These are phyloP conservation scores for Neolamprologus cancellatus DNA, from an alignment of 2,113 vertebrate genomes.

Conservation along the genomic window DNA sequence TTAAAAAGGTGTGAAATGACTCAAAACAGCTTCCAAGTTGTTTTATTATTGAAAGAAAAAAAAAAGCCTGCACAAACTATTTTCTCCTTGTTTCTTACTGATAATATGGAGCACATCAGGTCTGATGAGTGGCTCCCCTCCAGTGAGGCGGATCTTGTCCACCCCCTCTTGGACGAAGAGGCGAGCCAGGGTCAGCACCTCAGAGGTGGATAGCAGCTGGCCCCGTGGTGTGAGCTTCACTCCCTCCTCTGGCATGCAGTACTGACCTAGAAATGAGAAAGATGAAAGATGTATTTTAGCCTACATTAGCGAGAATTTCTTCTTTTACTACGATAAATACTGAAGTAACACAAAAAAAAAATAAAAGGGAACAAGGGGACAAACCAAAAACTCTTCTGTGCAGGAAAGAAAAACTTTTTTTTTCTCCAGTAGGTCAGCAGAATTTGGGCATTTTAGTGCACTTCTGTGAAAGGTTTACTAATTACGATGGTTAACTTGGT, in stretches of 20 bases:
- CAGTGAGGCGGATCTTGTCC: slow-evolving; percentile 92
- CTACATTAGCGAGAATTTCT: not conserved
- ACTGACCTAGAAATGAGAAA: slow-evolving; percentile 77
- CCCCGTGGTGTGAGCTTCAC: slow-evolving; percentile 84
- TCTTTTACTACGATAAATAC: not conserved
- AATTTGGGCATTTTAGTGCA: not conserved
- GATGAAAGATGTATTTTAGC: fast-evolving
- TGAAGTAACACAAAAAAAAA: fast-evolving
- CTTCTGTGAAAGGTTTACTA: not conserved
- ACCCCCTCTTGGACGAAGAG: slow-evolving; percentile 93
- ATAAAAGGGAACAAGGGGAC: not conserved
- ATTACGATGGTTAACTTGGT: not conserved
- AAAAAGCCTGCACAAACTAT: not conserved
- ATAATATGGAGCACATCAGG: slow-evolving; percentile 88
- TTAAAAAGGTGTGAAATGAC: not conserved
- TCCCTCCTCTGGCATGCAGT: slow-evolving; percentile 97
- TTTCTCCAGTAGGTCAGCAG: not conserved
- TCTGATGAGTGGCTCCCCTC: slow-evolving; percentile 93
- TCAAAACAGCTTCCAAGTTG: not conserved
- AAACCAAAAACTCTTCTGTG: not conserved
- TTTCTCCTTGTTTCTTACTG: slow-evolving; percentile 64
- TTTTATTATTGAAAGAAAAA: not conserved
- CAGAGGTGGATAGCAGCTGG: slow-evolving; percentile 81
- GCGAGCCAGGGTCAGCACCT: slow-evolving; percentile 82
- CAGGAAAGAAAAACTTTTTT: not conserved